Evolutionary conservation across 2,113 vertebrate genomes (phyloP), one percentile per base, ranked within the genome.

Genomic region (Sialia sialis): DNA sequence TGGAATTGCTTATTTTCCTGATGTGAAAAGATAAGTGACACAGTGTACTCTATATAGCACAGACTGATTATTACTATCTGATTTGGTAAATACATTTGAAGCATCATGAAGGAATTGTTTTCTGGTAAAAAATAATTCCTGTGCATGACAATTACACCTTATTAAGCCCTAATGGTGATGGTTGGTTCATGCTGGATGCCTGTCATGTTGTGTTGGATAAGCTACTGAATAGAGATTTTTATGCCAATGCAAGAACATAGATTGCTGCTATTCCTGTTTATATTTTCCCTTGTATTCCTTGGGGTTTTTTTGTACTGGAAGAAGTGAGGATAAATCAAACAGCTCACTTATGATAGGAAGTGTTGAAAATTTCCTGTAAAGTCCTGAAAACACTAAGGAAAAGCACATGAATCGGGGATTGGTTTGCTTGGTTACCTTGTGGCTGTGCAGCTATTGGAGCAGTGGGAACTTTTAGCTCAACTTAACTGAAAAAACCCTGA

Each of bases 81-180:
- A 32, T 59, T 25, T 15, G 20, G 16, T 64, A 66, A 82, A 74
- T 60, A 6, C 6, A 2, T 64, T 46, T 41, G 39, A 60, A 73
- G 9, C 30, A 51, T 68, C 12, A 9, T 11, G 52, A 90, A 60
- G 10, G 8, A 64, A 43, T 13, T 41, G 19, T 27, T 83, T 72
- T 68, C 58, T 84, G 54, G 7, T 4, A 49, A 19, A 43, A 54
- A 52, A 46, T 23, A 21, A 6, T 63, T 20, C 29, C 22, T 11
- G 15, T 17, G 34, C 7, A 30, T 58, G 7, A 34, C 34, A 20
- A 10, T 14, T 79, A 23, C 8, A 34, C 5, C 19, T 67, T 26
- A 23, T 38, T n/a, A 54, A 58, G 10, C 6, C 9, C 4, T 79
- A 1, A 1, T n/a, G 15, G 1, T 54, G 9, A 6, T 59, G 62